A percentile compares a stretch with the other conserved stretches of the same genome.
Evolutionary conservation across 1,140 invertebrate species (phyloP).

Genomic region (Cyrtorhinus lividipennis): DNA sequence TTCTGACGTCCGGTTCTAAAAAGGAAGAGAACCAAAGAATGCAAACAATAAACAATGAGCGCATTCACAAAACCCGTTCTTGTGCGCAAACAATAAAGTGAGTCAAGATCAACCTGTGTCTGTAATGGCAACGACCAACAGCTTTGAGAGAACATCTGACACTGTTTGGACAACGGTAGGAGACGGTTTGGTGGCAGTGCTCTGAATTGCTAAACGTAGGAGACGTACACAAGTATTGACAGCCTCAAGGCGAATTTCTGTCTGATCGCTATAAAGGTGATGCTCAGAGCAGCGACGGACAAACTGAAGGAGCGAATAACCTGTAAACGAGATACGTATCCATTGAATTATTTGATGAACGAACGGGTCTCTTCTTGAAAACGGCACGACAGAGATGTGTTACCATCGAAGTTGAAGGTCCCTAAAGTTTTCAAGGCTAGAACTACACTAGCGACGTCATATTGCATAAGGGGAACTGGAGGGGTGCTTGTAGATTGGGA

Average conservation of each 20-base stretch:
- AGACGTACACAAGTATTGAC: conserved; percentile 85
- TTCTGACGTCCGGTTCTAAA: conserved; percentile 79
- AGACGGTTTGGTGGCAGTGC: conserved; percentile 36
- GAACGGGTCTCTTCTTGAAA: no score
- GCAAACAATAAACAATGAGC: no score
- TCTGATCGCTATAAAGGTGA: conserved; percentile 81
- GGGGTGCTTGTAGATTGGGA: conserved; percentile 27
- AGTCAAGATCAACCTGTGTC: no score
- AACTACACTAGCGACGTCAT: conserved; percentile 71
- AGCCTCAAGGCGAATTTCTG: conserved; percentile 84
- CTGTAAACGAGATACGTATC: conserved; percentile 36
- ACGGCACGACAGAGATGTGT: no score
- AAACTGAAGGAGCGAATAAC: conserved; percentile 82
- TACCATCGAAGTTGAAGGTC: conserved; percentile 89
- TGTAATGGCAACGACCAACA: conserved; percentile 87
- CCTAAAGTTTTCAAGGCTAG: conserved; percentile 86
- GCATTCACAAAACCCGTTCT: no score
- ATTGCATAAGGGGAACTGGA: conserved; percentile 25
- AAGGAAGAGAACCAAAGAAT: no score
- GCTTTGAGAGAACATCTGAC: conserved; percentile 75
- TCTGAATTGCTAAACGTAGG: conserved; percentile 57
- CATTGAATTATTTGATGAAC: no score
- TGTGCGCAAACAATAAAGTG: no score
- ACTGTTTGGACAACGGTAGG: conserved; percentile 73
- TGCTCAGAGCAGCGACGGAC: conserved; percentile 82